Evolutionary conservation across 1,140 invertebrate species (phyloP), one percentile per base, ranked within the genome.

Genomic region (Scaptomyza montana): DNA sequence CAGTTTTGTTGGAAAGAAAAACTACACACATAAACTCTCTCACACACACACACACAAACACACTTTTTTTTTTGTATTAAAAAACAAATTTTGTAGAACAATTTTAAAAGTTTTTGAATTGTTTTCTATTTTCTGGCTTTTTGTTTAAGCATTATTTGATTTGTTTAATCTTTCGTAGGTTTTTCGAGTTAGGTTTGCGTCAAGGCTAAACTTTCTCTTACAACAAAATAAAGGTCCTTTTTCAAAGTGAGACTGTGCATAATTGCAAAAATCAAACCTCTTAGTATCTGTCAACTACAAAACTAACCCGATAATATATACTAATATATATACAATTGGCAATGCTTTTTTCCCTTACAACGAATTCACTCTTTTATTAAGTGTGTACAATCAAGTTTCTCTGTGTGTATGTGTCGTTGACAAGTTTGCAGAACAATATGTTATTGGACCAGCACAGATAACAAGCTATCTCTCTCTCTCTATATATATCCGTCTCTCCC

Each of bases 391-490:
- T 68, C 55, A 33, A 70, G 66, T 76, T 72, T 73, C 67, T 70
- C 51, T 84, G 74, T 81, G 70, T 81, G 74, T 82, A 74, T 78
- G 75, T 82, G 80, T 81, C 75, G 56, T 67, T 73, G 55, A 59
- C 63, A 65, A 71, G 9, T 73, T 54, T 68, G 57, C 33, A 68
- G 51, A 62, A 64, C 50, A 51, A 12, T 67, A 53, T 67, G 59
- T 78, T 68, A 84, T 82, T 82, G 79, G 75, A 74, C 62, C 46
- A 61, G 79, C 80, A 82, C 79, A 75, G 55, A 10, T 41, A 60
- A 56, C 36, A 45, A 77, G 67, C 82, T 65, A 75, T 74, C 55
- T 74, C 60, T 46, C 63, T 39, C 19, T 28, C 43, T 25, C 56
- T 21, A 36, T 8, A 21, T 12, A 43, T 30, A 2, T 5, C 16